Percentiles rank a stretch among this genome's conserved stretches.
Evolutionary conservation across 2,113 vertebrate genomes (phyloP).

Genomic region (Pachypanchax playfairii): DNA sequence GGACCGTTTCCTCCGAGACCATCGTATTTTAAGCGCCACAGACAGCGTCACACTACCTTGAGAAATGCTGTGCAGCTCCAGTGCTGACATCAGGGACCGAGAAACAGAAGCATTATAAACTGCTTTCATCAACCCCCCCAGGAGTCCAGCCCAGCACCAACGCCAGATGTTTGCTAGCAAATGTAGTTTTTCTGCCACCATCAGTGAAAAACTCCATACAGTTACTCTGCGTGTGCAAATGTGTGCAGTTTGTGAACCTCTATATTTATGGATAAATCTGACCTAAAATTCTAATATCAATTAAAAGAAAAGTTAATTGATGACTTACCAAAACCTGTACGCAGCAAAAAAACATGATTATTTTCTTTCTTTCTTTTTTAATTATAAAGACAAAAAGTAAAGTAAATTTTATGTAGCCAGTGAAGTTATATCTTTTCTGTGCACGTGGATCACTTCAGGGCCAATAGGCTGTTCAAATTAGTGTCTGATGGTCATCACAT

Average conservation of each 20-base stretch:
- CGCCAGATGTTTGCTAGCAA: slow-evolving; percentile 63
- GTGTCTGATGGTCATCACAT: no score
- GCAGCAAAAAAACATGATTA: no score
- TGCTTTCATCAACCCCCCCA: slow-evolving; percentile 25
- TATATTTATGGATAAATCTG: background rate
- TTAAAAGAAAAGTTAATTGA: no score
- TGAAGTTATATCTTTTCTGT: no score
- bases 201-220: slow-evolving; percentile 46
- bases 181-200: slow-evolving; percentile 59
- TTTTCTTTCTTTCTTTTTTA: no score
- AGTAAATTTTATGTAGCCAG: no score
- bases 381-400: no score
- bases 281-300: background rate
- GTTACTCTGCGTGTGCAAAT: background rate
- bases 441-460: no score
- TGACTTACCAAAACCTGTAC: no score
- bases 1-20: slow-evolving; percentile 6
- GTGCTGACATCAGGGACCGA: slow-evolving; percentile 28
- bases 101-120: slow-evolving; percentile 30
- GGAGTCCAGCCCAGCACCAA: slow-evolving; percentile 34
- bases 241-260: background rate
- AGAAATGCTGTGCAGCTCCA: slow-evolving; percentile 30
- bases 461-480: no score
- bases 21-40: slow-evolving; percentile 8
- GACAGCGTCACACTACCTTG: background rate